Percentiles rank a stretch among this genome's conserved stretches.
Evolutionary conservation across 53 echinoderm and acorn worm species (phyloP).

Genomic region (Echinometra lucunter): DNA sequence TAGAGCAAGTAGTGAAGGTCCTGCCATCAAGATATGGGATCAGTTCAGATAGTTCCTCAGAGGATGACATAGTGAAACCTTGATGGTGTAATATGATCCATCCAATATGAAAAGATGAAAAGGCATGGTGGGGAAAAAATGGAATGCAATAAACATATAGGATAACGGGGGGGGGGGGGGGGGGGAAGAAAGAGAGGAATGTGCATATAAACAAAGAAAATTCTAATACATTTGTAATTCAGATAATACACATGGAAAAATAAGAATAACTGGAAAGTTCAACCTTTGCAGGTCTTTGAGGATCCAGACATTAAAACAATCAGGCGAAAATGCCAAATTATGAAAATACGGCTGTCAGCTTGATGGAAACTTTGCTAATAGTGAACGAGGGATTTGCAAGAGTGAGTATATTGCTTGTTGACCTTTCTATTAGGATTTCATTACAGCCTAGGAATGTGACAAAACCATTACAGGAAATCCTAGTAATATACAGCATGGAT

Average conservation of each 20-base stretch:
- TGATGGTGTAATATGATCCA: not conserved
- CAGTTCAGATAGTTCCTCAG: not conserved
- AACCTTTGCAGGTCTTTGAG: no score
- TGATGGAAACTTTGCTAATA: not conserved
- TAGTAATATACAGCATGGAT: not conserved
- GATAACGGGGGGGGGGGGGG: not conserved
- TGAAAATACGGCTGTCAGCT: no score
- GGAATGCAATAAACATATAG: not conserved
- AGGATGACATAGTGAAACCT: not conserved
- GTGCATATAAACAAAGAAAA: not conserved
- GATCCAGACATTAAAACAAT: no score
- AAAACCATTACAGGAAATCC: not conserved
- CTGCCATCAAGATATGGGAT: not conserved
- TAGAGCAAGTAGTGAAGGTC: not conserved
- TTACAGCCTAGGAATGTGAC: not conserved
- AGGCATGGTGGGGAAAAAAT: not conserved
- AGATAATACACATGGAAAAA: no score
- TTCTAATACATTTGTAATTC: no score
- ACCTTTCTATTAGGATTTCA: not conserved
- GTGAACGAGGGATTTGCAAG: not conserved
- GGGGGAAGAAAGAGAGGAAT: not conserved
- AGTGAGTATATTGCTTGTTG: not conserved
- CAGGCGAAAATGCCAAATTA: no score
- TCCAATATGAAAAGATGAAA: not conserved
- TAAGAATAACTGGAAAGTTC: no score